Base-by-base conservation (phyloP, 2,888 invertebrate genomes). In the Melieria picta region DNA sequence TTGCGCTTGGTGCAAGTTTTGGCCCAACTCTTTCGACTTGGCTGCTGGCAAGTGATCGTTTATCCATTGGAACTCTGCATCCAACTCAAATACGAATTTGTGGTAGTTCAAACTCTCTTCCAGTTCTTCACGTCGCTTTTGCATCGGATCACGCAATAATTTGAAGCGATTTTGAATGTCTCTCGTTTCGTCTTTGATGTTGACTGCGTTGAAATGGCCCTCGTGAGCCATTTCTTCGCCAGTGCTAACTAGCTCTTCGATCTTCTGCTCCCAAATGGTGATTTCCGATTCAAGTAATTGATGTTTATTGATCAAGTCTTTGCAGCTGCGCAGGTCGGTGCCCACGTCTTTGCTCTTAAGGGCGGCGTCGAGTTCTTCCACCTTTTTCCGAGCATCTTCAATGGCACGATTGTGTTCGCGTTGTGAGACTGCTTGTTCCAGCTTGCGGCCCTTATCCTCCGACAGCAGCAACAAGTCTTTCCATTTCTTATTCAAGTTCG, bases 31-130 rank as follows among this genome's bases (percentile, higher is more conserved):
- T 11, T 91, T 91, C 0, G 95, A 93, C 0, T 91, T 89, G 0
- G 96, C 97, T 0, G 93, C 90, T 0, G 95, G 94, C 77, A 93
- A 86, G 74, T 97, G 95, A 85, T 98, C 98, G 55, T 93, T 92
- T 76, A 99, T 94, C 99, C 99, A 99, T 83, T 95, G 96, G 79
- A 96, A 89, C 85, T 99, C 98, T 1, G 94, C 93, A 63, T 96
- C 94, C 62, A 98, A 90, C 82, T 98, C 97, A 80, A 98, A 97
- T 3, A 93, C 93, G 86, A 98, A 97, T 85, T 98, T 96, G 87
- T 98, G 97, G 72, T 84, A 88, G 72, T 92, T 90, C 10, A 95
- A 87, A 11, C 95, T 93, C 83, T 96, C 95, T 80, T 96, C 94
- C 43, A 99, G 88, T 46, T 93, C 93, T 66, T 90, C 91, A 7